phyloP scores from a whole-genome alignment of 2,888 invertebrate species.

The Drosophila prostipennis region DNA sequence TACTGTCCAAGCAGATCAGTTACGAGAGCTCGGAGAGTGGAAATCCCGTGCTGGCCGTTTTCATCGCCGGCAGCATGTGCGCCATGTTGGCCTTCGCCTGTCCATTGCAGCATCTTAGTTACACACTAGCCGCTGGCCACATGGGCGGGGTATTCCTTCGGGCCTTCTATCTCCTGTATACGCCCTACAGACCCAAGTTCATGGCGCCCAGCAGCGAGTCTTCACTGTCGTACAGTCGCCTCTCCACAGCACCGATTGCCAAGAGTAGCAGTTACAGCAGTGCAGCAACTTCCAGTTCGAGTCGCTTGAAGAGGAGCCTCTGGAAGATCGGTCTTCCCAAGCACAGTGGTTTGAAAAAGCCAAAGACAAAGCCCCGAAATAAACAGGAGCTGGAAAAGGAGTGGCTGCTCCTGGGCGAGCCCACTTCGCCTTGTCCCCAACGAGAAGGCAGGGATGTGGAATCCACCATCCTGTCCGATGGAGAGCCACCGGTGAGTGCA shows the following conservation, averaged over 20 bases:
- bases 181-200: conserved; percentile 83
- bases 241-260: conserved; percentile 80
- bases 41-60: conserved; percentile 86
- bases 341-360: conserved; percentile 72
- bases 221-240: conserved; percentile 83
- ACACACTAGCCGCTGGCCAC: conserved; percentile 84
- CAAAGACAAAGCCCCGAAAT: conserved; percentile 74
- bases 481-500: conserved; percentile 79
- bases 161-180: conserved; percentile 83
- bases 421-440: conserved; percentile 83
- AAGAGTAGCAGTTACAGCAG: conserved; percentile 71
- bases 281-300: conserved; percentile 61
- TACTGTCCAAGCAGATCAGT: conserved; percentile 85
- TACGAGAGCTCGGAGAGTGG: conserved; percentile 86
- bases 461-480: conserved; percentile 83
- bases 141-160: conserved; percentile 80
- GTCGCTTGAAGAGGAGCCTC: conserved; percentile 76
- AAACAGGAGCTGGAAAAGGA: conserved; percentile 83
- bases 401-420: conserved; percentile 84
- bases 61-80: conserved; percentile 86
- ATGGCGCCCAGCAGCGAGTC: conserved; percentile 80
- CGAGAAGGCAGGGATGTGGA: conserved; percentile 82
- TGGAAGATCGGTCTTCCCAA: conserved; percentile 82
- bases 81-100: conserved; percentile 86
- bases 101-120: conserved; percentile 85